Evolutionary conservation across 2,888 invertebrate species (phyloP).

Genomic region (Apotomis turbidana): DNA sequence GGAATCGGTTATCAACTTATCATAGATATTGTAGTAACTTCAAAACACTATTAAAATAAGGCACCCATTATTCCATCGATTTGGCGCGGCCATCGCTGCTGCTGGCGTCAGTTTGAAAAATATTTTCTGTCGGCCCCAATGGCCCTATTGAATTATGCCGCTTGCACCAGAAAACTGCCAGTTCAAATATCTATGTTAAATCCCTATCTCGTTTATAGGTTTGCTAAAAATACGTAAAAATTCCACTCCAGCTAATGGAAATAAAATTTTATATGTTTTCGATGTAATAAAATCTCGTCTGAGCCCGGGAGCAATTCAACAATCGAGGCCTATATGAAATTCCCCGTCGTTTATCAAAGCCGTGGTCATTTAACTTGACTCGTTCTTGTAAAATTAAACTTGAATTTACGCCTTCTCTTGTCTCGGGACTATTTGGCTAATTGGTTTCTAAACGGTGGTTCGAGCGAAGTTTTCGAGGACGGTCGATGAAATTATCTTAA

Average conservation of each 20-base stretch:
- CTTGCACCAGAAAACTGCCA: conserved; percentile 4
- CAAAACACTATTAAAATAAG: conserved; percentile 6
- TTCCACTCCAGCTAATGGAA: conserved; percentile 22
- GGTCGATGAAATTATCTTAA: conserved; percentile 4
- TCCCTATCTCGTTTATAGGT: conserved; percentile 14
- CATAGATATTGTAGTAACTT: background rate
- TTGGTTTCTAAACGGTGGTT: conserved; percentile 35
- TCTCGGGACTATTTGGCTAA: conserved; percentile 28
- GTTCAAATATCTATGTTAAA: conserved; percentile 17
- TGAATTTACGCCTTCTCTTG: conserved; percentile 16
- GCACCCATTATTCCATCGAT: conserved; percentile 19
- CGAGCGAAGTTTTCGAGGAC: conserved; percentile 21
- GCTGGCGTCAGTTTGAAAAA: conserved; percentile 29
- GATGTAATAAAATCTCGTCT: conserved; percentile 15
- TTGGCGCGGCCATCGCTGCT: conserved; percentile 24
- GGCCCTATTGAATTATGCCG: conserved; percentile 17
- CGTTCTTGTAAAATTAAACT: conserved; percentile 25
- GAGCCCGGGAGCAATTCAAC: conserved; percentile 2
- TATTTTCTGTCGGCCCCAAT: conserved; percentile 10
- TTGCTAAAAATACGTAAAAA: conserved; percentile 25
- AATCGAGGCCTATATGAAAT: conserved; percentile 32
- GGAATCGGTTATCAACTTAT: background rate
- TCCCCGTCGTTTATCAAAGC: conserved; percentile 5
- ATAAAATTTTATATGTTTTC: conserved; percentile 21
- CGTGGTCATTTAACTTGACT: conserved; percentile 26